Conservation (phyloP, 1,140 invertebrate species). For the Notospermus geniculatus region DNA sequence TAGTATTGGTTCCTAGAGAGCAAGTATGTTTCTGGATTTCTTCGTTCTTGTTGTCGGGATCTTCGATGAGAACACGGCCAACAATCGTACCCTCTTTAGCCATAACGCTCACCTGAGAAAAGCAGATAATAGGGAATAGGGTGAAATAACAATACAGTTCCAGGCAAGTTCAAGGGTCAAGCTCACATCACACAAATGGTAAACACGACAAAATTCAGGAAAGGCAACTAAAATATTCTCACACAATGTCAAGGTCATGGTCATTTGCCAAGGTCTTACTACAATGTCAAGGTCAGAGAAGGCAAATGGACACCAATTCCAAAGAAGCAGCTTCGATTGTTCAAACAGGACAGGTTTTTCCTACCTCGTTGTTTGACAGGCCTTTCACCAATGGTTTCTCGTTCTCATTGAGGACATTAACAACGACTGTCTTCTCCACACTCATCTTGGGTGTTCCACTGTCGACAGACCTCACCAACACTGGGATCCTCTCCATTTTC, state of each 20-base stretch:
- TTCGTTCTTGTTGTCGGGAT: slow-evolving; percentile 32
- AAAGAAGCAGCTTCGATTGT: no score
- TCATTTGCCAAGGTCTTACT: no score
- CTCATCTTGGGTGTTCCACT: slow-evolving; percentile 15
- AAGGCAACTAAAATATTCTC: no score
- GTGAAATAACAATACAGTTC: not conserved
- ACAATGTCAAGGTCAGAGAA: no score
- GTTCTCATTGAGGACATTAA: slow-evolving; percentile 25
- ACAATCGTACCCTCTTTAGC: slow-evolving; percentile 25
- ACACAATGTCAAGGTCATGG: no score
- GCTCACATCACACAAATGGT: no score
- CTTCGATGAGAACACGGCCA: slow-evolving; percentile 26
- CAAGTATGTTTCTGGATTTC: slow-evolving; percentile 29
- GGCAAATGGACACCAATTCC: no score
- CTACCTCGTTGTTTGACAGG: slow-evolving; percentile 27
- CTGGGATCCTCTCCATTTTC: slow-evolving; percentile 12
- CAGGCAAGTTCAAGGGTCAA: not conserved
- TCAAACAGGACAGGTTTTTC: no score
- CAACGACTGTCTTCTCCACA: slow-evolving; percentile 20
- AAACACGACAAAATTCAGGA: no score
- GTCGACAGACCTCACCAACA: slow-evolving; percentile 26
- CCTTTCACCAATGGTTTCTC: slow-evolving; percentile 27
- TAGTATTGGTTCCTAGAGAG: slow-evolving; percentile 18
- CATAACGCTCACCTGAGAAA: slow-evolving; percentile 25
- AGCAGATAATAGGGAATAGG: not conserved